Evolutionary conservation across 1,140 invertebrate genomes (phyloP).

Genomic region (Colletes latitarsis): DNA sequence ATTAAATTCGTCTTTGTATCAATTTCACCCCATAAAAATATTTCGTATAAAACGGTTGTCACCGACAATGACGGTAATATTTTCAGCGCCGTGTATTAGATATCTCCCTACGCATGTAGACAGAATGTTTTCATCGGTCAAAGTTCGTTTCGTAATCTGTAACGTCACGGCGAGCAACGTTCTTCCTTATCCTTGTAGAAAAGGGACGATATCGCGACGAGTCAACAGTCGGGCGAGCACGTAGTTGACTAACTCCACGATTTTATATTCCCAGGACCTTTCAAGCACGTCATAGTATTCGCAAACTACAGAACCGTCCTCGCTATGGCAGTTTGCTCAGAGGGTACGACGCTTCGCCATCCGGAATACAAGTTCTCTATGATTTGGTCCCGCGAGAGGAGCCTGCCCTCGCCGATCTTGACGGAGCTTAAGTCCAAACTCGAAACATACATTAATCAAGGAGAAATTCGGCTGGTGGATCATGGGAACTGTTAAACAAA

Average conservation of each 20-base stretch:
- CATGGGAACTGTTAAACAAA: slow-evolving; percentile 53
- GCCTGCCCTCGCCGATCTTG: slow-evolving; percentile 44
- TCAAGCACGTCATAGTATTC: slow-evolving; percentile 39
- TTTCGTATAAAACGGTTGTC: too few species aligned
- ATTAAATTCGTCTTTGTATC: too few species aligned
- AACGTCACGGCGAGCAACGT: background rate
- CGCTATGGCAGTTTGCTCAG: slow-evolving; percentile 54
- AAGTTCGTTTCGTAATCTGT: background rate
- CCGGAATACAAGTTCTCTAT: slow-evolving; percentile 59
- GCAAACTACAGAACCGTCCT: slow-evolving; percentile 44
- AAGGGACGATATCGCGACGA: background rate
- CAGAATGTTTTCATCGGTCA: background rate
- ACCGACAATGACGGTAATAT: slow-evolving; percentile 15
- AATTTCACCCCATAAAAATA: too few species aligned
- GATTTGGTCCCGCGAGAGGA: slow-evolving; percentile 66
- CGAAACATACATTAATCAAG: slow-evolving; percentile 52
- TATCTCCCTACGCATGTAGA: background rate
- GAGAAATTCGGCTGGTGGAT: slow-evolving; percentile 50
- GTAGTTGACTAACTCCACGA: background rate
- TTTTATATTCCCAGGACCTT: slow-evolving; percentile 51
- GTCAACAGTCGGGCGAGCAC: background rate
- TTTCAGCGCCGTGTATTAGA: background rate
- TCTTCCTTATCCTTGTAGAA: too few species aligned
- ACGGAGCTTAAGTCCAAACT: slow-evolving; percentile 50
- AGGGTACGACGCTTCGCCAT: slow-evolving; percentile 34